Percentiles rank a stretch among this genome's conserved stretches.
Conservation (phyloP, 1,140 invertebrate genomes). For the Vanessa tameamea region DNA sequence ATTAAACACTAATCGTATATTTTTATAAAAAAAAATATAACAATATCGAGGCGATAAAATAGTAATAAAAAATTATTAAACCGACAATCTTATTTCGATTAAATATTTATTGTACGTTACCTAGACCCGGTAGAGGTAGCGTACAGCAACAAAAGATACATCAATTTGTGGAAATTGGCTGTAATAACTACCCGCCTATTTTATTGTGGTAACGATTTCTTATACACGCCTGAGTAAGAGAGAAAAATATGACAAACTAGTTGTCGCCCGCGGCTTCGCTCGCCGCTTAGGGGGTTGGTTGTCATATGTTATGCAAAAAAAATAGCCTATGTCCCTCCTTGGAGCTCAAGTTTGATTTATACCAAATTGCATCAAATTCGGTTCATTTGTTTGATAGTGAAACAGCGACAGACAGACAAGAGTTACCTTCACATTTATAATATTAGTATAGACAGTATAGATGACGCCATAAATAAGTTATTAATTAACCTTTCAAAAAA, state of each 20-base stretch:
- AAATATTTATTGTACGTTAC: conserved; percentile 54
- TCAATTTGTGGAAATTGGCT: conserved; percentile 47
- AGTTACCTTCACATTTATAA: too few species aligned
- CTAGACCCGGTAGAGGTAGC: conserved; percentile 43
- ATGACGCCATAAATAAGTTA: background rate
- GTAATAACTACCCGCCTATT: conserved; percentile 44
- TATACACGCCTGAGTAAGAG: conserved; percentile 42
- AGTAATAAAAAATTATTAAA: conserved; percentile 38
- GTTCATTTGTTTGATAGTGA: too few species aligned
- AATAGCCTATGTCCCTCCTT: too few species aligned
- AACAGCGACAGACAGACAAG: too few species aligned
- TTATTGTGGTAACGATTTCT: conserved; percentile 44
- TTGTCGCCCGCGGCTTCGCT: too few species aligned
- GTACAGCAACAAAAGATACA: conserved; percentile 50
- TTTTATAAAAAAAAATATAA: background rate
- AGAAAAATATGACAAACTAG: conserved; percentile 24
- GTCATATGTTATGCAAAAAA: too few species aligned
- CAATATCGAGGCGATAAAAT: background rate
- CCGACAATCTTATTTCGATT: conserved; percentile 47
- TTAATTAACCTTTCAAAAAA: background rate
- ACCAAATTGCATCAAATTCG: too few species aligned
- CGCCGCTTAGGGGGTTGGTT: too few species aligned
- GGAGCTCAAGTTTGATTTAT: too few species aligned
- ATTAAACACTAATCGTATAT: background rate
- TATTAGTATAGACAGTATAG: too few species aligned